These are phyloP conservation scores for Crocallis elinguaria DNA, from an alignment of 2,888 invertebrate species.

Conservation along the genomic window DNA sequence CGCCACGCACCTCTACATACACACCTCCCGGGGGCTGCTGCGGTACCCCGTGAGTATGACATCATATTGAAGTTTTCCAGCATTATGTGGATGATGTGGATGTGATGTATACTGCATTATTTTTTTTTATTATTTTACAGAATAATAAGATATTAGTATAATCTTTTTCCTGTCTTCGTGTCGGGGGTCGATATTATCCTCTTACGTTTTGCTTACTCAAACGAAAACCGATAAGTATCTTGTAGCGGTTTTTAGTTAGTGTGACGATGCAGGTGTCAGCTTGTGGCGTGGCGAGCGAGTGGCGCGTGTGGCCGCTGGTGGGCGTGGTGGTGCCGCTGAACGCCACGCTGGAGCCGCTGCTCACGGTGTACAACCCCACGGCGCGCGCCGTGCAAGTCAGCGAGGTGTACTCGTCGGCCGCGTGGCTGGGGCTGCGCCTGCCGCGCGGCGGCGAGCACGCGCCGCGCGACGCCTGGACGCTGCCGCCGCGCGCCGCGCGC, in stretches of 20 bases:
- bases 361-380: constrained; percentile 98
- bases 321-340: constrained; percentile 96
- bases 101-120: too few relatives aligned
- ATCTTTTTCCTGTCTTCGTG: too few relatives aligned
- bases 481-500: constrained; percentile 94
- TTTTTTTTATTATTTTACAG: too few relatives aligned
- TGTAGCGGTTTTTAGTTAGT: neutral
- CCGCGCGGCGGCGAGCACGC: constrained; percentile 92
- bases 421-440: constrained; percentile 96
- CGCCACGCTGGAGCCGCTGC: constrained; percentile 94
- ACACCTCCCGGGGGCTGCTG: constrained; percentile 96
- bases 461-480: constrained; percentile 92
- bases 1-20: constrained; percentile 95
- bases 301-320: constrained; percentile 95
- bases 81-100: too few relatives aligned
- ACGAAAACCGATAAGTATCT: too few relatives aligned
- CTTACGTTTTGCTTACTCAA: too few relatives aligned
- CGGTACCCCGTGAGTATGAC: constrained; percentile 90
- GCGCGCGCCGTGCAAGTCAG: constrained; percentile 83
- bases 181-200: too few relatives aligned
- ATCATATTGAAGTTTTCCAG: too few relatives aligned
- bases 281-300: constrained; percentile 94
- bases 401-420: constrained; percentile 94
- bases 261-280: constrained; percentile 90
- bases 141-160: too few relatives aligned